Percentiles rank a stretch among this genome's conserved stretches.
These are phyloP conservation scores for Caenorhabditis macrosperma DNA, from an alignment of 2,888 invertebrate genomes.

Conservation along the genomic window DNA sequence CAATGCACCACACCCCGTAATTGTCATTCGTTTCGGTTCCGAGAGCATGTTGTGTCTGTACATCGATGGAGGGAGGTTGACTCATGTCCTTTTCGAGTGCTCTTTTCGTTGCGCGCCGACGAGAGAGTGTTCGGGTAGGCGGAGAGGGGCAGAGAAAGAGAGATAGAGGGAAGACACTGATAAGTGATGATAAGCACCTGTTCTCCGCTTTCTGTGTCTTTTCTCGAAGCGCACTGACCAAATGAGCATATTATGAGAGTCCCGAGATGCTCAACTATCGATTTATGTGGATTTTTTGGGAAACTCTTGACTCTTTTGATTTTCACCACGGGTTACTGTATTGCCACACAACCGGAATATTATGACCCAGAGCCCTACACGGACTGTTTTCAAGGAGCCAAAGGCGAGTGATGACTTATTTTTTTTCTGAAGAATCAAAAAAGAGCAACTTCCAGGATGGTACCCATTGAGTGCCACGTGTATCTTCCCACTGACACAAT, in stretches of 20 bases:
- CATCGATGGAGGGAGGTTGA: no score
- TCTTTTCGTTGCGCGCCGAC: slow-evolving; percentile 34
- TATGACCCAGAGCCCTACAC: slow-evolving; percentile 13
- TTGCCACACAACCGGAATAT: slow-evolving; percentile 13
- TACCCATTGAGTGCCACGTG: slow-evolving; percentile 29
- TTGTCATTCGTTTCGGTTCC: no score
- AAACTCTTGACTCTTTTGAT: no score
- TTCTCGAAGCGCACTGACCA: not conserved
- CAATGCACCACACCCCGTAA: no score
- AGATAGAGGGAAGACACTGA: not conserved
- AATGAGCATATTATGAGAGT: slow-evolving; percentile 27
- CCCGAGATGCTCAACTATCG: no score
- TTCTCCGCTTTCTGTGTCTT: slow-evolving; percentile 8
- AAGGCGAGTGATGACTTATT: slow-evolving; percentile 7
- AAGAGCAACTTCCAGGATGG: slow-evolving; percentile 38
- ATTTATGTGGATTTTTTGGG: no score
- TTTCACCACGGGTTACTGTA: slow-evolving; percentile 23
- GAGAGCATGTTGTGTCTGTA: slow-evolving; percentile 18
- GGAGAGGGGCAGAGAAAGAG: slow-evolving; percentile 19
- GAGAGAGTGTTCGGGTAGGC: slow-evolving; percentile 15
- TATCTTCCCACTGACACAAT: slow-evolving; percentile 57
- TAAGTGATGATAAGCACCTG: slow-evolving; percentile 54
- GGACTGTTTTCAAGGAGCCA: slow-evolving; percentile 44
- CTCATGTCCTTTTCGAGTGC: slow-evolving; percentile 48
- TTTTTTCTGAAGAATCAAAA: not conserved